Percentiles rank a stretch among this genome's conserved stretches.
Evolutionary conservation across 2,113 vertebrate genomes (phyloP).

Genomic region (Crotalus horridus): DNA sequence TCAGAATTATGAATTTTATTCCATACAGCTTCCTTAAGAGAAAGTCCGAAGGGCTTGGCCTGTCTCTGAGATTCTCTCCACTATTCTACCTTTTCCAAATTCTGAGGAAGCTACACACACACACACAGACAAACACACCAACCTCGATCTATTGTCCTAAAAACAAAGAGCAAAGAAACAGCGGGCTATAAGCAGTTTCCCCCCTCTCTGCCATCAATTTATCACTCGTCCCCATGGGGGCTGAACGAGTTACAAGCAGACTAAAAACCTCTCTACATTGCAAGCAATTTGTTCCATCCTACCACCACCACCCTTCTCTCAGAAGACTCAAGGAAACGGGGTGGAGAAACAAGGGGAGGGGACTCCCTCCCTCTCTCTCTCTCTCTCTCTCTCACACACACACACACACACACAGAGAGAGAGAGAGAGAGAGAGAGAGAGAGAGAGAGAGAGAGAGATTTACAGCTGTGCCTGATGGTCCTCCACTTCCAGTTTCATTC

Average conservation of each 20-base stretch:
- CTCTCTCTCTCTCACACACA: too few relatives aligned
- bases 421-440: too few relatives aligned
- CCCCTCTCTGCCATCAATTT: not conserved
- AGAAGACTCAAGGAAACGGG: not conserved
- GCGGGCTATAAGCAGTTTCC: too few relatives aligned
- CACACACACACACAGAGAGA: too few relatives aligned
- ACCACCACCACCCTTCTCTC: not conserved
- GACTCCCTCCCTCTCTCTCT: not conserved
- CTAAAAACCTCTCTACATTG: constrained; percentile 20
- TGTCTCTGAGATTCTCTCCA: rapidly evolving
- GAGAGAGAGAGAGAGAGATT: not conserved
- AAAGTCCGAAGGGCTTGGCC: not conserved
- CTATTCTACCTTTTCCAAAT: rapidly evolving
- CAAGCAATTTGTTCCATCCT: not conserved
- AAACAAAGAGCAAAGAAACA: not conserved
- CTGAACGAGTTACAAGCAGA: not conserved
- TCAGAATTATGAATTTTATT: rapidly evolving
- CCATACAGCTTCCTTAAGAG: not conserved
- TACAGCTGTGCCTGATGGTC: not conserved
- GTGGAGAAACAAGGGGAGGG: not conserved
- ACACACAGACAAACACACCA: not conserved
- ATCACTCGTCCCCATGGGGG: rapidly evolving
- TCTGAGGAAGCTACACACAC: not conserved
- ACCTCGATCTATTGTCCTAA: not conserved
- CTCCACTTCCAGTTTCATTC: not conserved